Conservation (phyloP, 64 coral and sea anemone genomes). For the Hydrozoanthus tunicans region DNA sequence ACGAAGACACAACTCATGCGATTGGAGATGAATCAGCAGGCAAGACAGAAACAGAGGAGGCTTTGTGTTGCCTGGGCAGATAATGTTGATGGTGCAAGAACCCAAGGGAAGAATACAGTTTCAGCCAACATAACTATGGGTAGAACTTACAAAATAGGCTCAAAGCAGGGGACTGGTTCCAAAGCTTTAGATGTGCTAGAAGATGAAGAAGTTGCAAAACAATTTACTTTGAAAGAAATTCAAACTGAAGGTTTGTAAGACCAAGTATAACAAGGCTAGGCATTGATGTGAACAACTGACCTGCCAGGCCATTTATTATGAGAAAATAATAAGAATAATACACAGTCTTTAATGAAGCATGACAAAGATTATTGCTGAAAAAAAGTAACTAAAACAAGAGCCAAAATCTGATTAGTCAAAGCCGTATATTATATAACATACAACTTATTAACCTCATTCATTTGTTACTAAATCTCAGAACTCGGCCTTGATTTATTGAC, state of each 20-base stretch:
- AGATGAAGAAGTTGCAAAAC: neutral
- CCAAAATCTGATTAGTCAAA: too few species aligned
- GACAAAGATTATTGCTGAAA: too few species aligned
- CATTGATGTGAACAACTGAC: too few species aligned
- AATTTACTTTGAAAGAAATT: constrained; percentile 6
- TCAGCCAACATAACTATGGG: neutral
- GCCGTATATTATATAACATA: too few species aligned
- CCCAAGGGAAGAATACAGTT: neutral
- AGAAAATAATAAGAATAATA: too few species aligned
- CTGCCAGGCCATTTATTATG: too few species aligned
- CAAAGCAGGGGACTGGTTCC: neutral
- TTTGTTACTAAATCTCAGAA: too few species aligned
- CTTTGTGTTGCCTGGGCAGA: neutral
- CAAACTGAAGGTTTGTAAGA: constrained; percentile 13
- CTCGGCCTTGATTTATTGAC: too few species aligned
- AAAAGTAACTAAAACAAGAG: too few species aligned
- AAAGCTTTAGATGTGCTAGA: neutral
- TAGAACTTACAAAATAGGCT: neutral
- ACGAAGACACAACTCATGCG: constrained; percentile 88
- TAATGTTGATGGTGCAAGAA: constrained; percentile 22
- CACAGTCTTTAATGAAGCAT: too few species aligned
- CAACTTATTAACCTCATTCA: too few species aligned
- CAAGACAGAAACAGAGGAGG: constrained; percentile 26
- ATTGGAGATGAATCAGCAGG: constrained; percentile 66
- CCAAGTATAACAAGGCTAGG: too few species aligned